A percentile compares a stretch with the other conserved stretches of the same genome.
Evolutionary conservation across 2,113 vertebrate species (phyloP).

Genomic region (Malurus cyaneus): DNA sequence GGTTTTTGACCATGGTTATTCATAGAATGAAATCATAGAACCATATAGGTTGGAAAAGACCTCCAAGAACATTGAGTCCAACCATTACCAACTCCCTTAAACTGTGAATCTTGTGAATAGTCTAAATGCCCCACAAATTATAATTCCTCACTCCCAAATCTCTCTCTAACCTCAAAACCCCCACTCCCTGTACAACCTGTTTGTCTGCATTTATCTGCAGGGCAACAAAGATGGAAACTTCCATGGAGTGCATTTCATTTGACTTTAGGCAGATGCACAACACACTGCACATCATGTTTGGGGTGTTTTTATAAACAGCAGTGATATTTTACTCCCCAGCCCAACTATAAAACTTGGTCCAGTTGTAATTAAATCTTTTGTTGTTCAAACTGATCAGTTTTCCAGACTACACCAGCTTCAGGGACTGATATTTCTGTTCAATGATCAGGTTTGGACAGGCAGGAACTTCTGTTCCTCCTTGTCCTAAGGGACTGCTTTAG

Average conservation of each 20-base stretch:
- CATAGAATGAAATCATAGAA: background rate
- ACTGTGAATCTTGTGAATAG: background rate
- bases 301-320: background rate
- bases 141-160: background rate
- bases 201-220: background rate
- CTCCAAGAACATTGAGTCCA: background rate
- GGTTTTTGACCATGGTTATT: background rate
- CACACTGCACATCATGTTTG: background rate
- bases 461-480: background rate
- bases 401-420: background rate
- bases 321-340: background rate
- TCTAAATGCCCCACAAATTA: background rate
- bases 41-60: background rate
- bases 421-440: background rate
- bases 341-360: background rate
- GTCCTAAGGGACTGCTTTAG: background rate
- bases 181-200: background rate
- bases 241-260: background rate
- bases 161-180: background rate
- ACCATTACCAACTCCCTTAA: background rate
- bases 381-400: background rate
- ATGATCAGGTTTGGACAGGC: background rate
- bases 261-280: rapidly evolving
- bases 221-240: background rate
- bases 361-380: constrained; percentile 2